phyloP scores from a whole-genome alignment of 2,113 vertebrate species.

The Osmerus mordax region DNA sequence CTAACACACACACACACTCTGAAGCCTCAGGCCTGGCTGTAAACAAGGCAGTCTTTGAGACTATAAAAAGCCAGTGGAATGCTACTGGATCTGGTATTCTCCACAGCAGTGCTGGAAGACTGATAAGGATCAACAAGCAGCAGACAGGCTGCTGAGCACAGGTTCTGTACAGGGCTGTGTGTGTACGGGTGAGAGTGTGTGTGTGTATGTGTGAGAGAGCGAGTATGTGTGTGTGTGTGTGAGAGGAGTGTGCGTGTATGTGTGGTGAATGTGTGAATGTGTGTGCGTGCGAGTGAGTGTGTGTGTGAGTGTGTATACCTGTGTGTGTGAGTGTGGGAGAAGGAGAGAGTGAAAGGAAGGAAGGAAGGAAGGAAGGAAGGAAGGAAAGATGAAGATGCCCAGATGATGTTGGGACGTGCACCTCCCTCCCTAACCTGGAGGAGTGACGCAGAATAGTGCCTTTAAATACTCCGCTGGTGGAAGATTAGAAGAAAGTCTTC shows the following conservation, averaged over 20 bases:
- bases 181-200: too few species aligned
- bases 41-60: not conserved
- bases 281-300: too few species aligned
- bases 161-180: not conserved
- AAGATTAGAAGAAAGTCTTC: too few species aligned
- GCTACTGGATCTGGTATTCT: not conserved
- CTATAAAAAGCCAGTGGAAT: not conserved
- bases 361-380: not conserved
- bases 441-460: not conserved
- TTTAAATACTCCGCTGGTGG: not conserved
- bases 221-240: not conserved
- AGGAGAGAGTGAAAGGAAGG: constrained; percentile 1
- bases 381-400: too few species aligned
- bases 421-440: not conserved
- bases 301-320: not conserved
- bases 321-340: constrained; percentile 1
- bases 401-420: not conserved
- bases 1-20: not conserved
- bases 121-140: not conserved
- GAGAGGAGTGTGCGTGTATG: not conserved
- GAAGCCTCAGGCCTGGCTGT: not conserved
- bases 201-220: too few species aligned
- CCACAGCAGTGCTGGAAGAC: not conserved
- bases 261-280: too few species aligned
- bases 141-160: not conserved